phyloP scores from a whole-genome alignment of 2,113 vertebrate species.

The Gnathonemus echidnorhynchus region DNA sequence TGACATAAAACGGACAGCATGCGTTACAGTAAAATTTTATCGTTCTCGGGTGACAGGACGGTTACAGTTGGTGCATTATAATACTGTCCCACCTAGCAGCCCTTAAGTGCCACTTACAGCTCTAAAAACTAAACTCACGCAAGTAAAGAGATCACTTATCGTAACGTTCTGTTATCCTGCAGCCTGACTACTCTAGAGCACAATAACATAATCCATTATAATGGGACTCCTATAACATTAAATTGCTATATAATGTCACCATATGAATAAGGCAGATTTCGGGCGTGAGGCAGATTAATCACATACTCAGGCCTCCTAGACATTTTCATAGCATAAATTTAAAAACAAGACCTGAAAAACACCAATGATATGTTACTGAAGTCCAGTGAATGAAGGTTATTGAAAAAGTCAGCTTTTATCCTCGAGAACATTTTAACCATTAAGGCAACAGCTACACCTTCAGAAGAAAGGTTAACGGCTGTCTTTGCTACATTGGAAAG shows the following conservation, averaged over 20 bases:
- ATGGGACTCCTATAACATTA: not conserved
- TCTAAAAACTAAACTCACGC: not conserved
- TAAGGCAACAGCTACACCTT: not conserved
- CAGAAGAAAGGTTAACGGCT: not conserved
- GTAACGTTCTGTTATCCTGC: not conserved
- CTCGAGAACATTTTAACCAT: not conserved
- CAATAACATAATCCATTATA: not conserved
- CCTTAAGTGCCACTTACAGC: not conserved
- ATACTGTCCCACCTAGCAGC: not conserved
- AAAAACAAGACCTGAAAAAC: not conserved
- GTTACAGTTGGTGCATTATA: not conserved
- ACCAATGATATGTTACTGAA: not conserved
- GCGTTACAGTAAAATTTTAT: not conserved
- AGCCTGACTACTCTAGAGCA: not conserved
- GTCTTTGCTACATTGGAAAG: not conserved
- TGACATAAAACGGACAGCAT: not conserved
- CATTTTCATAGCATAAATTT: not conserved
- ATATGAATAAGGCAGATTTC: not conserved
- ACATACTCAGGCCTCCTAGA: not conserved
- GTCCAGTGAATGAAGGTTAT: not conserved
- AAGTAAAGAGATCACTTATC: not conserved
- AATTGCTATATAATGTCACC: not conserved
- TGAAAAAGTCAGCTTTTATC: not conserved
- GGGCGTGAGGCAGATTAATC: not conserved
- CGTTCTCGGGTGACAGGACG: not conserved